Evolutionary conservation across 2,797 vertebrate species (phyloP).

Genomic region (Ctenopoma kingsleyae): DNA sequence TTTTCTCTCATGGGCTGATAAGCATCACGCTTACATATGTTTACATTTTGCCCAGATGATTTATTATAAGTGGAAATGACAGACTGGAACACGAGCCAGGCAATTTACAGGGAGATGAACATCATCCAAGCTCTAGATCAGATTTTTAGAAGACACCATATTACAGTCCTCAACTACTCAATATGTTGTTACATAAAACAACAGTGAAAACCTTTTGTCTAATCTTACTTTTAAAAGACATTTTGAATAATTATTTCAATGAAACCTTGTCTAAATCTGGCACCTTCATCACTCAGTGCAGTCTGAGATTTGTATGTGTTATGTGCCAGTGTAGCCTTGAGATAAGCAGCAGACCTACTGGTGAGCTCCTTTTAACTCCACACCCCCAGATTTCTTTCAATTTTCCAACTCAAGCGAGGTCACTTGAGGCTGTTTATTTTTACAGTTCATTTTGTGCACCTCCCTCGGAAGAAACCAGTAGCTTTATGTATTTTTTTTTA

Average conservation of each 20-base stretch:
- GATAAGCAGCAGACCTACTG: neutral
- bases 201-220: too few relatives aligned
- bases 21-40: conserved; percentile 1
- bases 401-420: neutral
- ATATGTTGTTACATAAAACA: too few relatives aligned
- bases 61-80: conserved; percentile 12
- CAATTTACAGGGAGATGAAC: conserved; percentile 12
- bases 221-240: neutral
- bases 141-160: conserved; percentile 8
- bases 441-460: neutral
- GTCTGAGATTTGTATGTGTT: neutral
- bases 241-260: neutral
- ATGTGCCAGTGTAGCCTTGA: neutral
- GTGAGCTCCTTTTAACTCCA: neutral
- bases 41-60: neutral
- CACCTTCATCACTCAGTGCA: neutral
- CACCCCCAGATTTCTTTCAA: neutral
- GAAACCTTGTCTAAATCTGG: neutral
- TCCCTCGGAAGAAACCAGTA: neutral
- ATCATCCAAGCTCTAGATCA: conserved; percentile 1
- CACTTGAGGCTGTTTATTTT: neutral
- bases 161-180: too few relatives aligned
- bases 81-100: conserved; percentile 14
- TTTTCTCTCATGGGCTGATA: neutral
- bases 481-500: neutral